Evolutionary conservation across 2,113 vertebrate species (phyloP).

Genomic region (Aptenodytes forsteri): DNA sequence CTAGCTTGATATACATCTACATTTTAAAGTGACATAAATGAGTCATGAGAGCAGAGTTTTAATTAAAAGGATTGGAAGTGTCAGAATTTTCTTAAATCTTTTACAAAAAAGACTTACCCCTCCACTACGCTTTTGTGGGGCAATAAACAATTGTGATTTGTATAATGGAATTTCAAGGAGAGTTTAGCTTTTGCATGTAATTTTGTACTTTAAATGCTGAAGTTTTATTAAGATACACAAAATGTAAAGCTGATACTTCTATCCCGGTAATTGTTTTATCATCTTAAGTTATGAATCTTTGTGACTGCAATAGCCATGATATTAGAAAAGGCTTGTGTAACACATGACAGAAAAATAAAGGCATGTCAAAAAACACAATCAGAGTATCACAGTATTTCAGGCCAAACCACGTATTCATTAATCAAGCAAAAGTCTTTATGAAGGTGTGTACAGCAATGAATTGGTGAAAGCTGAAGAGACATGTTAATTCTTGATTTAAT

Average conservation of each 20-base stretch:
- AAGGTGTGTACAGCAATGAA: not conserved
- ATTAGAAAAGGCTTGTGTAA: conserved; percentile 15
- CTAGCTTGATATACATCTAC: not conserved
- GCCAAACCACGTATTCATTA: not conserved
- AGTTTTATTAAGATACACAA: not conserved
- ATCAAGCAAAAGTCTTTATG: not conserved
- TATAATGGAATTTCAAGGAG: not conserved
- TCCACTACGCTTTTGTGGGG: not conserved
- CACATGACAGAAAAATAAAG: not conserved
- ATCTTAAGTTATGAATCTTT: not conserved
- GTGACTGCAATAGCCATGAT: not conserved
- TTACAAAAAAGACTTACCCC: not conserved
- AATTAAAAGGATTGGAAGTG: conserved; percentile 31
- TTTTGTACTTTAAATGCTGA: not conserved
- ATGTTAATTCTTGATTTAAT: not conserved
- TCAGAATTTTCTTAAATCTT: conserved; percentile 2
- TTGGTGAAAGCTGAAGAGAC: not conserved
- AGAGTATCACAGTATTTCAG: not conserved
- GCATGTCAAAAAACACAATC: not conserved
- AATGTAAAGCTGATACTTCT: not conserved
- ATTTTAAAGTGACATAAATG: conserved; percentile 32
- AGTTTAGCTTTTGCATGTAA: not conserved
- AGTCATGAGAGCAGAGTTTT: conserved; percentile 5
- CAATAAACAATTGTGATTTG: not conserved
- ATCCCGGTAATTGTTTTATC: not conserved